phyloP scores from a whole-genome alignment of 64 coral and sea anemone species.

The Acropora yongei region DNA sequence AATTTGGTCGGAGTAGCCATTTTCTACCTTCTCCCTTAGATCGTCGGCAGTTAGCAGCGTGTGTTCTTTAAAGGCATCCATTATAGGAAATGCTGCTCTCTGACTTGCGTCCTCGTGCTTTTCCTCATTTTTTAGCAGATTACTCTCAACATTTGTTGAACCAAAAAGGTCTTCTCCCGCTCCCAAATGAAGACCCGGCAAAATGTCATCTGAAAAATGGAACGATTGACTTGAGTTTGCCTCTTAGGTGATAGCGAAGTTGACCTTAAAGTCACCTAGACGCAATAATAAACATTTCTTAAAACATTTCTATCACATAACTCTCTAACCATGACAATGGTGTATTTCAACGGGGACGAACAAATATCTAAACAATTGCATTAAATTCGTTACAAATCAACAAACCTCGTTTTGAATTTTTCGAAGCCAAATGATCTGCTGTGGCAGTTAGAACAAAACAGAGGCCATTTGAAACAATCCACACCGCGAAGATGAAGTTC shows the following conservation, averaged over 20 bases:
- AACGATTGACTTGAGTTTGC: not conserved
- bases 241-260: not conserved
- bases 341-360: not conserved
- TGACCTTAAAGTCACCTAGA: not conserved
- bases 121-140: not conserved
- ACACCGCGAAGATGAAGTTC: not conserved
- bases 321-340: too few species aligned
- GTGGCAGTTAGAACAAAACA: not conserved
- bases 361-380: too few species aligned
- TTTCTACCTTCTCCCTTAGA: conserved; percentile 64
- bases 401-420: conserved; percentile 34
- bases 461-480: not conserved
- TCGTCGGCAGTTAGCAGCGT: conserved; percentile 45
- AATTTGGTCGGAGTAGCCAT: conserved; percentile 33
- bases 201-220: conserved; percentile 30
- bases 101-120: conserved; percentile 18
- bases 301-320: not conserved
- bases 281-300: not conserved
- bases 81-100: conserved; percentile 64
- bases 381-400: not conserved
- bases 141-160: not conserved
- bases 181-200: conserved; percentile 25
- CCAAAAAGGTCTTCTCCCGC: conserved; percentile 23
- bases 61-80: conserved; percentile 69
- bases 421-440: not conserved